Base-by-base conservation (phyloP, 2,113 vertebrate genomes). In the Alouatta palliata region DNA sequence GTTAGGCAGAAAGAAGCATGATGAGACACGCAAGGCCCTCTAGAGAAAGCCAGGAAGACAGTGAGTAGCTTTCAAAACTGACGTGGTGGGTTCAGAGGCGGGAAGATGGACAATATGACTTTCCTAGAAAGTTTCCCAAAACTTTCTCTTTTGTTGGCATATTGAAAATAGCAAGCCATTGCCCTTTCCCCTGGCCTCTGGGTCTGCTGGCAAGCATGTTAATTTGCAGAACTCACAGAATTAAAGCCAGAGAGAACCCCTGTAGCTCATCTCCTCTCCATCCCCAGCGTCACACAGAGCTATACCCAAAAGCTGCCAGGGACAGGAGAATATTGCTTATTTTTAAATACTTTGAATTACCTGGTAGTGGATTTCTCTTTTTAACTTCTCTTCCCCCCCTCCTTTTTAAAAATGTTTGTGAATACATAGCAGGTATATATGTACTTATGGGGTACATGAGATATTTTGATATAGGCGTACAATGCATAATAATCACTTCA, bases 301-400 rank as follows among this genome's bases (percentile, higher is more conserved):
- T 20, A 21, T 0, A 0, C 19, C 5, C 7, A 5, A 23, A 71
- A 84, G 10, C 61, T 84, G 80, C 61, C 23, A 52, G 0, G 58
- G 45, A 81, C 14, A 20, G 16, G 1, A 75, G 86, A 64, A 21
- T 71, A 52, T 81, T 64, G 21, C 32, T 80, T 54, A 21, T 52
- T 37, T 94, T 92, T 77, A 84, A 94, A 90, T 37, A 79, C 8
- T 49, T 89, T 19, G 30, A 52, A 8, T 91, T 25, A 70, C 2
- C 9, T 76, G 13, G 21, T 10, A 40, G 37, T 58, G 58, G 17
- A 13, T 52, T 17, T 68, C 35, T 35, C 16, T 5, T 14, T 52
- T 64, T 27, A 64, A 30, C 61, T 64, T 64, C 27, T 64, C 52
- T 52, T 52, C 16, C 16, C 49, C 52, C 5, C 4, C 52, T 52